phyloP scores from a whole-genome alignment of 2,888 invertebrate species.

The Leucozona laternaria region DNA sequence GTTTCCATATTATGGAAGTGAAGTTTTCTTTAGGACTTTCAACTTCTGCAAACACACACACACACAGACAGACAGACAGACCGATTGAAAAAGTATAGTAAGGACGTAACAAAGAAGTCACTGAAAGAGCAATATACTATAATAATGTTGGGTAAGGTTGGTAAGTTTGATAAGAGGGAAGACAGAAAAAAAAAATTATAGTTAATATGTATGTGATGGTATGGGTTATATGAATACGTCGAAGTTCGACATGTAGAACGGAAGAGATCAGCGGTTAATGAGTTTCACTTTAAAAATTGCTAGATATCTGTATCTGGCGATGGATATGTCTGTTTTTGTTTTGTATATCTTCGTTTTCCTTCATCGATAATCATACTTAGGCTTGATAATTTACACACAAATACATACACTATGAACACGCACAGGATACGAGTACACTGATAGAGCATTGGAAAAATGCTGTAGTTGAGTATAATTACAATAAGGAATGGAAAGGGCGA shows the following conservation, averaged over 20 bases:
- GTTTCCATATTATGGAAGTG: slow-evolving; percentile 71
- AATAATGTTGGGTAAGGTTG: not conserved
- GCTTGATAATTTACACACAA: slow-evolving; percentile 11
- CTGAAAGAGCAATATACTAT: slow-evolving; percentile 25
- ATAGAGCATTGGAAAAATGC: not conserved
- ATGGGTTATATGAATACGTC: not conserved
- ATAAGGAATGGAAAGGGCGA: not conserved
- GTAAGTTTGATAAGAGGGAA: slow-evolving; percentile 15
- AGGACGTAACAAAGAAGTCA: slow-evolving; percentile 68
- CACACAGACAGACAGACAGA: not conserved
- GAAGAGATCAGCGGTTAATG: slow-evolving; percentile 75
- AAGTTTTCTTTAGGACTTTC: slow-evolving; percentile 67
- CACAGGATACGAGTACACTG: not conserved
- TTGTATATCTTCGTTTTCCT: slow-evolving; percentile 2
- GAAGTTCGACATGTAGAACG: slow-evolving; percentile 65
- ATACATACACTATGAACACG: too few relatives aligned
- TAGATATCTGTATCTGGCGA: slow-evolving; percentile 56
- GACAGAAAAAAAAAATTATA: slow-evolving; percentile 8
- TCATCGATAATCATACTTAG: slow-evolving; percentile 41
- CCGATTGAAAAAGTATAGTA: slow-evolving; percentile 6
- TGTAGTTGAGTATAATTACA: not conserved
- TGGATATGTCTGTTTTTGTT: slow-evolving; percentile 54
- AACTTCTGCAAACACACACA: slow-evolving; percentile 33
- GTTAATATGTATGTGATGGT: slow-evolving; percentile 44
- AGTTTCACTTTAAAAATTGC: slow-evolving; percentile 72